Evolutionary conservation across 2,113 vertebrate genomes (phyloP), one percentile per base, ranked within the genome.

Genomic region (Tenrec ecaudatus): DNA sequence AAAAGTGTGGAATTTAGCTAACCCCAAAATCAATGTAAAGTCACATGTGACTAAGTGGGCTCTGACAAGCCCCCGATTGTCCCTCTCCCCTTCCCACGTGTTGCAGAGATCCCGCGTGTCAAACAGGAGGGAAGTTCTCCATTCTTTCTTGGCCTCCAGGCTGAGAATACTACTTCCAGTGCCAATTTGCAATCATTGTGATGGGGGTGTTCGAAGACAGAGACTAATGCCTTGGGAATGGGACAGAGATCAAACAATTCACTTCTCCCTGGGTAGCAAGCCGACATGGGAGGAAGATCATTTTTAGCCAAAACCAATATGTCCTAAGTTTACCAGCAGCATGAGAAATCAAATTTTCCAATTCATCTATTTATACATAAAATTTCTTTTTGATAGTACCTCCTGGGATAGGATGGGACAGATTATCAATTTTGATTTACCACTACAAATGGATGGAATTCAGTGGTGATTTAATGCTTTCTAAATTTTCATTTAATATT

Each of bases 181-280:
- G 94, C 76, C 93, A 96, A 88, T 95, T 94, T 95, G 79, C 3
- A 66, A 96, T 95, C 93, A 92, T 60, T 89, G 88, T 93, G 88
- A 96, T 96, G 80, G 88, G 57, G 31, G 86, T 93, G 60, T 95
- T 94, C 89, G 91, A 71, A 93, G 40, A 86, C 91, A 86, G 3
- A 92, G 87, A 86, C 87, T 91, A 95, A 90, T 83, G 43, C 43
- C 79, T 96, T 82, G 40, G 86, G 90, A 96, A 95, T 76, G 96
- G 96, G 53, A 92, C 77, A 90, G 80, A 94, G 82, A 96, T 95
- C 94, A 96, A 93, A 85, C 85, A 95, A 90, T 96, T 96, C 93
- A 77, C 82, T 97, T 96, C 96, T 96, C 94, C 77, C 93, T 95
- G 88, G 95, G 93, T 95, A 95, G 88, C 36, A 94, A 88, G 64